These are phyloP conservation scores for Macrotis lagotis DNA, from an alignment of 2,113 vertebrate genomes.

Conservation along the genomic window DNA sequence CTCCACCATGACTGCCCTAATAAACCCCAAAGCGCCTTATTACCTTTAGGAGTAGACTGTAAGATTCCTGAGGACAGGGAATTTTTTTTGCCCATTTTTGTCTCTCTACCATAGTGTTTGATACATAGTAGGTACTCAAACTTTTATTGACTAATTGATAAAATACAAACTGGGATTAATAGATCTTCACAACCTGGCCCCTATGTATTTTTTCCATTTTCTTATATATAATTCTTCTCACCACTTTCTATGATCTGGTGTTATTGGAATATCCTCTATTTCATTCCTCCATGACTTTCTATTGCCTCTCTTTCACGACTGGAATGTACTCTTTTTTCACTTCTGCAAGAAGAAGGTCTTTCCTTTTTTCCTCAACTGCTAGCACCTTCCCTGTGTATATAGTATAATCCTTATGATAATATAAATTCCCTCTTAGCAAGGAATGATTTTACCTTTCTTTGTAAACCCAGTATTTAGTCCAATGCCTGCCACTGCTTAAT, in stretches of 20 bases:
- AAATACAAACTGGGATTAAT: no score
- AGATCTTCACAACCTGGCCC: no score
- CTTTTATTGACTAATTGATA: no score
- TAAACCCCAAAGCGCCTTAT: no score
- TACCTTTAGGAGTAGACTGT: no score
- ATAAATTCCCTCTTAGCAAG: background rate
- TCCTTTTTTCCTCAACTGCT: background rate
- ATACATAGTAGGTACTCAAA: no score
- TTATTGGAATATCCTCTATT: background rate
- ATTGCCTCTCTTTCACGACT: no score
- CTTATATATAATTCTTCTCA: background rate
- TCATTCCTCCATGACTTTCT: background rate
- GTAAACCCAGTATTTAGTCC: background rate
- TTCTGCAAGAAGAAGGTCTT: background rate
- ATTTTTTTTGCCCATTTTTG: no score
- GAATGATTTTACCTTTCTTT: background rate
- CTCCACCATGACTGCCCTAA: no score
- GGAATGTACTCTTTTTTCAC: background rate
- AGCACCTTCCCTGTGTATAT: background rate
- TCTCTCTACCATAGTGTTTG: no score
- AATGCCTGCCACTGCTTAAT: background rate
- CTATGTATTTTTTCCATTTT: no score
- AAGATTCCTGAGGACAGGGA: no score
- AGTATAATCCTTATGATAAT: background rate
- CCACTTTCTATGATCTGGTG: background rate